Evolutionary conservation across 2,797 vertebrate species (phyloP).

Genomic region (Acridotheres tristis): DNA sequence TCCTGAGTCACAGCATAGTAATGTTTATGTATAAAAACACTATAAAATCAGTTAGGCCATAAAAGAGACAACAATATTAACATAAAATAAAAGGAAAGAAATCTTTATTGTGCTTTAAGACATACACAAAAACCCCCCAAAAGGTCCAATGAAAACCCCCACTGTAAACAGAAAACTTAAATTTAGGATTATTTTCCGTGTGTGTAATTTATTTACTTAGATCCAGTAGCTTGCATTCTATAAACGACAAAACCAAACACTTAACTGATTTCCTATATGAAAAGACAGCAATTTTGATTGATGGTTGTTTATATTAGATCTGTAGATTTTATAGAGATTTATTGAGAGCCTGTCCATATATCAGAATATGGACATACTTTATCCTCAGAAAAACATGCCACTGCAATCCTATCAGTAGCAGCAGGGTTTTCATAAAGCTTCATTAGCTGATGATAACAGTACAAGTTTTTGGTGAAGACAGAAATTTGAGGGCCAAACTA

Average conservation of each 20-base stretch:
- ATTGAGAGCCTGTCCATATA: neutral
- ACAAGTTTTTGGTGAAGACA: neutral
- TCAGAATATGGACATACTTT: neutral
- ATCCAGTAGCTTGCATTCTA: neutral
- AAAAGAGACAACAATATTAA: neutral
- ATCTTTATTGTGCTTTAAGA: neutral
- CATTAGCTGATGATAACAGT: neutral
- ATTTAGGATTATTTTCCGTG: neutral
- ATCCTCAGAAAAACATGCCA: neutral
- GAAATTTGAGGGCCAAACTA: neutral
- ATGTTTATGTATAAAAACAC: neutral
- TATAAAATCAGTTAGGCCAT: neutral
- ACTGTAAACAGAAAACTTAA: neutral
- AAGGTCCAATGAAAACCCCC: neutral
- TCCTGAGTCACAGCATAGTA: constrained; percentile 16
- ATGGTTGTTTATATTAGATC: neutral
- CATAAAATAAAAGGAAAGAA: neutral
- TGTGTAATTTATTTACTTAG: neutral
- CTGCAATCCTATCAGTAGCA: neutral
- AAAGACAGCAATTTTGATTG: neutral
- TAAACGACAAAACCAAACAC: neutral
- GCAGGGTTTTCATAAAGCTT: neutral
- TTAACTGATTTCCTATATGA: neutral
- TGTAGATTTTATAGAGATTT: neutral
- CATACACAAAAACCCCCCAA: neutral